Evolutionary conservation across 2,797 vertebrate species (phyloP).

Genomic region (Lacerta agilis): DNA sequence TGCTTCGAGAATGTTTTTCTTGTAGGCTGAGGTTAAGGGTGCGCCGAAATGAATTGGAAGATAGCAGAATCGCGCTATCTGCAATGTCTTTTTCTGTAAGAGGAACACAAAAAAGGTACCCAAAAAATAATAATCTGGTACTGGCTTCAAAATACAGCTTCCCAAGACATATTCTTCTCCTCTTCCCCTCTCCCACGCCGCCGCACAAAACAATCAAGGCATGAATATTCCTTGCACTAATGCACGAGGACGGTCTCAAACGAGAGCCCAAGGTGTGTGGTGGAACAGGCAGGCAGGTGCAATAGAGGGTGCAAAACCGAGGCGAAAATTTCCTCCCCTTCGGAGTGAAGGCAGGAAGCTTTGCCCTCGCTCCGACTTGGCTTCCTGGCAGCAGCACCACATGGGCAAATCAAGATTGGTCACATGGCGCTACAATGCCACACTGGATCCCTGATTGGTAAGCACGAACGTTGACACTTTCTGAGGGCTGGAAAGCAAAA

Average conservation of each 20-base stretch:
- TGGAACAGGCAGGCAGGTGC: no score
- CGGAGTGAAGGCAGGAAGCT: not conserved
- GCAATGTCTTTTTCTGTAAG: not conserved
- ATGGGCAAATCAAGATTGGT: not conserved
- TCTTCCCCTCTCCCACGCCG: no score
- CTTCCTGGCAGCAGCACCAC: not conserved
- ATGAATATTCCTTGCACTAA: no score
- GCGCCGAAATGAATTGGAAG: no score
- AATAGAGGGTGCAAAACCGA: not conserved
- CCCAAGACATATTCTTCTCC: no score
- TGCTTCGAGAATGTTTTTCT: not conserved
- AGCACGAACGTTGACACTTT: accelerated
- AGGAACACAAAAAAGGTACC: not conserved
- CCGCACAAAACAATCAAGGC: no score
- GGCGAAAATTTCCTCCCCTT: not conserved
- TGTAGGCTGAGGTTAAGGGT: no score
- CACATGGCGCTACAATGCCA: not conserved
- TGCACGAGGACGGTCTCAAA: no score
- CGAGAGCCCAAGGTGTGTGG: no score
- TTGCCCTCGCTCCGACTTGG: not conserved
- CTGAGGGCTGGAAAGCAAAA: no score
- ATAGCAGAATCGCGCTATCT: not conserved
- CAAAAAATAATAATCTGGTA: not conserved
- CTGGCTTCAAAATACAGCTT: not conserved
- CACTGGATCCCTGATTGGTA: not conserved